phyloP scores from a whole-genome alignment of 2,888 invertebrate genomes.

The Petrophora chlorosata region DNA sequence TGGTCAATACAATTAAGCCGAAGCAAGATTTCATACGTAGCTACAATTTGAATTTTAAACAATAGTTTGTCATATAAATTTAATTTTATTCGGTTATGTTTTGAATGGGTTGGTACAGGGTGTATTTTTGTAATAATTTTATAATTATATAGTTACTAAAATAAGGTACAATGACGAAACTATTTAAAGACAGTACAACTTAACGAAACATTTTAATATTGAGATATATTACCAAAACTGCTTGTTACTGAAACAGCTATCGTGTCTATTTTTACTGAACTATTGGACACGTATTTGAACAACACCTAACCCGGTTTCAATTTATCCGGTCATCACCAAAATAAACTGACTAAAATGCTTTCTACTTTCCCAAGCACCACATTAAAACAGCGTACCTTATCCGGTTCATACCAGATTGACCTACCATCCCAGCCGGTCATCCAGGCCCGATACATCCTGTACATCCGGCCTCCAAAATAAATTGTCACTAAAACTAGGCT shows the following conservation, averaged over 20 bases:
- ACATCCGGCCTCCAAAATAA: slow-evolving; percentile 61
- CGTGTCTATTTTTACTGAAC: no score
- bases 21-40: slow-evolving; percentile 80
- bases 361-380: slow-evolving; percentile 2
- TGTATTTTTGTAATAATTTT: no score
- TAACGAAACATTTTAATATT: no score
- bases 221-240: no score
- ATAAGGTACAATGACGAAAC: no score
- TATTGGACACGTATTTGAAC: no score
- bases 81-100: slow-evolving; percentile 70
- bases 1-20: slow-evolving; percentile 81
- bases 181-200: no score
- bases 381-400: slow-evolving; percentile 8
- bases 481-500: slow-evolving; percentile 77
- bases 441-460: slow-evolving; percentile 52
- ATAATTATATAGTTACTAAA: no score
- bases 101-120: slow-evolving; percentile 51
- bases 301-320: no score
- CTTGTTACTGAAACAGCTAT: no score
- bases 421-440: slow-evolving; percentile 20
- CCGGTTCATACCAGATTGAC: slow-evolving; percentile 14
- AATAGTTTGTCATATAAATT: slow-evolving; percentile 83
- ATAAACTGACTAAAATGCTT: background rate
- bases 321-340: slow-evolving; percentile 1
- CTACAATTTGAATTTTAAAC: slow-evolving; percentile 83